Conservation (phyloP, 2,113 vertebrate species). For the Daboia siamensis region DNA sequence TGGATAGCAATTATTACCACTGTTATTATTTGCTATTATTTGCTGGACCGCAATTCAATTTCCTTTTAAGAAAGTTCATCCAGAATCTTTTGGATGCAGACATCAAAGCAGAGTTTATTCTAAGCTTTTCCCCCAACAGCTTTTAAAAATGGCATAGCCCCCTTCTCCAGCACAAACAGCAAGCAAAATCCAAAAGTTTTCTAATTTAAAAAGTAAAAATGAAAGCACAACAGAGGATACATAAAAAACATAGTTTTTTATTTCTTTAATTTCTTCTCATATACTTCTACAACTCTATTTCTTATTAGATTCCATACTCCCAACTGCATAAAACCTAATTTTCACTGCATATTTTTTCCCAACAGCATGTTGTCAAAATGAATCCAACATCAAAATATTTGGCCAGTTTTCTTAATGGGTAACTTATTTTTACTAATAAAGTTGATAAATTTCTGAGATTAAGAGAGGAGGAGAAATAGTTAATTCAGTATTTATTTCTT, state of each 20-base stretch:
- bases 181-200: not conserved
- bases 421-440: not conserved
- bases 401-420: not conserved
- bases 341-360: not conserved
- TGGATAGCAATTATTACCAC: not conserved
- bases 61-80: not conserved
- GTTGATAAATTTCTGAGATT: fast-evolving
- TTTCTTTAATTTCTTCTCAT: not conserved
- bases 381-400: not conserved
- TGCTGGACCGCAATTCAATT: not conserved
- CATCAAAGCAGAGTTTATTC: not conserved
- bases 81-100: not conserved
- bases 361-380: not conserved
- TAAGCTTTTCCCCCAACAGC: not conserved
- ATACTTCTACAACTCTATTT: not conserved
- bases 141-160: not conserved
- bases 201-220: not conserved
- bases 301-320: not conserved
- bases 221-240: not conserved
- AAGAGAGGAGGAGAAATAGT: conserved; percentile 8
- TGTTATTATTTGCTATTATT: not conserved
- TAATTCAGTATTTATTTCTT: not conserved
- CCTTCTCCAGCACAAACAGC: not conserved
- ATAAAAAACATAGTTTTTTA: not conserved
- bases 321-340: not conserved